Conservation (phyloP, 2,113 vertebrate genomes). For the Nothoprocta pentlandii region DNA sequence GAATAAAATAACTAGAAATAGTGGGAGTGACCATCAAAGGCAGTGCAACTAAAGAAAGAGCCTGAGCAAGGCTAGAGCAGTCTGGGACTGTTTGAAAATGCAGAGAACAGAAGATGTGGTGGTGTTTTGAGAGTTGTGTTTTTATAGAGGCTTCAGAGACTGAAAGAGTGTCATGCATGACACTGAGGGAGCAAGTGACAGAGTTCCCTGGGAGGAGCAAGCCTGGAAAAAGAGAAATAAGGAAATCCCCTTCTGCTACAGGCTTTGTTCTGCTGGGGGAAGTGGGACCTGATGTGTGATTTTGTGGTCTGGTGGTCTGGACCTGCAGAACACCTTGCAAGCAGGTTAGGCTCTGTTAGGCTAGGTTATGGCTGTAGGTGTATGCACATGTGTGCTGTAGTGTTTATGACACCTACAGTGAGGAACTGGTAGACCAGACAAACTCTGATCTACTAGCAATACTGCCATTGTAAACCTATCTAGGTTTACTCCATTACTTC, state of each 20-base stretch:
- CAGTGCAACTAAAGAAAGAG: not conserved
- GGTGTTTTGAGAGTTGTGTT: not conserved
- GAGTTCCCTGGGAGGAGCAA: not conserved
- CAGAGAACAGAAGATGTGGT: fast-evolving
- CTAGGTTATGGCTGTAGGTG: not conserved
- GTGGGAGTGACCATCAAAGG: not conserved
- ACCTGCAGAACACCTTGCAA: not conserved
- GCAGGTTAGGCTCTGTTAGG: not conserved
- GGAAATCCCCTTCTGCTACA: not conserved
- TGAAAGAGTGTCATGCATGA: not conserved
- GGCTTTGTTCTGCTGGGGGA: not conserved
- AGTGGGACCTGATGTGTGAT: not conserved
- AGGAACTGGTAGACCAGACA: not conserved
- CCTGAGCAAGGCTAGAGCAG: not conserved
- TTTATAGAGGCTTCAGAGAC: not conserved
- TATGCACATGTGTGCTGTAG: not conserved
- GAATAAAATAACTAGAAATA: not conserved
- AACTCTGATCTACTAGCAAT: not conserved
- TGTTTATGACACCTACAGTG: not conserved
- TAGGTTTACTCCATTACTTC: not conserved
- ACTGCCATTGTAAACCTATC: not conserved
- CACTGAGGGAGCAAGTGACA: not conserved
- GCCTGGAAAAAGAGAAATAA: not conserved
- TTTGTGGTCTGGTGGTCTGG: not conserved
- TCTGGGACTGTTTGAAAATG: not conserved